Conservation (phyloP, 2,888 invertebrate genomes). For the Caenorhabditis afra region DNA sequence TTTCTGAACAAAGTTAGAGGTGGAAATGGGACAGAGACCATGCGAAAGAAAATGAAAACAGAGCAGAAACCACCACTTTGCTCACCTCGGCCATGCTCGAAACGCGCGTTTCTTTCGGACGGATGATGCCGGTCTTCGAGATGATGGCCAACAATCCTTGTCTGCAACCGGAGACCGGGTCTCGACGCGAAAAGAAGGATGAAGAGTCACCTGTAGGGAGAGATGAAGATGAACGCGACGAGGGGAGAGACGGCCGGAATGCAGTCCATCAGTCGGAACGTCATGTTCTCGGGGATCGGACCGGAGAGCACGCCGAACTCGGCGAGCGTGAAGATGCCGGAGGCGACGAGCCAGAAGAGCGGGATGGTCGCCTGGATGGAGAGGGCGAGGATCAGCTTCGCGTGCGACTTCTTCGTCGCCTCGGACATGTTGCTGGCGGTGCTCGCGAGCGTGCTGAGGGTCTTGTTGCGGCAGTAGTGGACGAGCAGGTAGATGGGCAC, state of each 20-base stretch:
- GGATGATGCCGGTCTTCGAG: slow-evolving; percentile 33
- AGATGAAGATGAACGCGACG: slow-evolving; percentile 49
- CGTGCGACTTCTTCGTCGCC: slow-evolving; percentile 52
- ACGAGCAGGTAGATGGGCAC: slow-evolving; percentile 58
- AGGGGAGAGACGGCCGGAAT: slow-evolving; percentile 40
- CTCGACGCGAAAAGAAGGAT: neutral
- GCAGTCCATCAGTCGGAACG: slow-evolving; percentile 61
- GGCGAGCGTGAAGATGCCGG: slow-evolving; percentile 56
- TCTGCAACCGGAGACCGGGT: slow-evolving; percentile 13
- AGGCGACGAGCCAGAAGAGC: slow-evolving; percentile 58
- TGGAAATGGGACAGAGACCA: neutral
- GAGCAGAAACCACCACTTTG: neutral
- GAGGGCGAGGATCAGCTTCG: slow-evolving; percentile 50
- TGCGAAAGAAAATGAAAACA: neutral
- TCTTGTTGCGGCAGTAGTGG: slow-evolving; percentile 51
- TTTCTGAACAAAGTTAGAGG: slow-evolving; percentile 28
- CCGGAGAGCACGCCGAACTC: slow-evolving; percentile 60
- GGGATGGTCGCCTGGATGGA: slow-evolving; percentile 62
- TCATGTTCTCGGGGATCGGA: slow-evolving; percentile 58
- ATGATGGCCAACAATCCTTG: slow-evolving; percentile 29
- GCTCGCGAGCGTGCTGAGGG: slow-evolving; percentile 46
- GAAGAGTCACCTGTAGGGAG: slow-evolving; percentile 50
- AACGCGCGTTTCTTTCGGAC: slow-evolving; percentile 19
- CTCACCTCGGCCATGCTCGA: slow-evolving; percentile 35
- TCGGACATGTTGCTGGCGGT: slow-evolving; percentile 50